These are phyloP conservation scores for Cygnus olor DNA, from an alignment of 2,797 vertebrate genomes.

Conservation along the genomic window DNA sequence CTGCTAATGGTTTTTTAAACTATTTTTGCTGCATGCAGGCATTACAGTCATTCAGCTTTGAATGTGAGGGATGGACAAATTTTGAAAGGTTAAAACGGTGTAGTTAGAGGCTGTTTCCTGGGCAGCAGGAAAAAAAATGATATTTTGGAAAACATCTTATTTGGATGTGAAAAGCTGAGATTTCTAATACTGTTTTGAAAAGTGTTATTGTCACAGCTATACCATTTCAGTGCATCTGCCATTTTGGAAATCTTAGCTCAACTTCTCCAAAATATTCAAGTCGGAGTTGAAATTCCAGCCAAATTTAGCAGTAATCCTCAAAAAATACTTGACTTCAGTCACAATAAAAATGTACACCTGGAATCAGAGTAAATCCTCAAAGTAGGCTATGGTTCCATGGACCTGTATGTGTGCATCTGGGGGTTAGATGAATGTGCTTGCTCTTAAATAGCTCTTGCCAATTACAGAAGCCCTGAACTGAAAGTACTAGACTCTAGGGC, in stretches of 20 bases:
- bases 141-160: neutral
- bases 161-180: neutral
- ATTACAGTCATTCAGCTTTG: neutral
- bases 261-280: neutral
- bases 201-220: neutral
- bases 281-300: neutral
- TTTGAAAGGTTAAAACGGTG: neutral
- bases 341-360: neutral
- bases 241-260: neutral
- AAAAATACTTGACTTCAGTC: neutral
- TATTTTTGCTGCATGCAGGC: neutral
- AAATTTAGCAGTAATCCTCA: neutral
- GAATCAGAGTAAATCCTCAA: neutral
- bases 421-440: neutral
- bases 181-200: neutral
- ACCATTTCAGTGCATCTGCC: neutral
- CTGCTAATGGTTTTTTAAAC: neutral
- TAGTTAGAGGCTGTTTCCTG: neutral
- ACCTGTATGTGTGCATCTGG: neutral
- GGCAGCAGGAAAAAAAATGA: neutral
- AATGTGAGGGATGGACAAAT: neutral
- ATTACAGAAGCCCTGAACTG: neutral
- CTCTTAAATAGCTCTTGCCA: conserved; percentile 5
- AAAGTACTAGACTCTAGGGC: neutral
- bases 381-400: neutral